Base-by-base conservation (phyloP, 2,888 invertebrate genomes). In the Hyposoter didymator region DNA sequence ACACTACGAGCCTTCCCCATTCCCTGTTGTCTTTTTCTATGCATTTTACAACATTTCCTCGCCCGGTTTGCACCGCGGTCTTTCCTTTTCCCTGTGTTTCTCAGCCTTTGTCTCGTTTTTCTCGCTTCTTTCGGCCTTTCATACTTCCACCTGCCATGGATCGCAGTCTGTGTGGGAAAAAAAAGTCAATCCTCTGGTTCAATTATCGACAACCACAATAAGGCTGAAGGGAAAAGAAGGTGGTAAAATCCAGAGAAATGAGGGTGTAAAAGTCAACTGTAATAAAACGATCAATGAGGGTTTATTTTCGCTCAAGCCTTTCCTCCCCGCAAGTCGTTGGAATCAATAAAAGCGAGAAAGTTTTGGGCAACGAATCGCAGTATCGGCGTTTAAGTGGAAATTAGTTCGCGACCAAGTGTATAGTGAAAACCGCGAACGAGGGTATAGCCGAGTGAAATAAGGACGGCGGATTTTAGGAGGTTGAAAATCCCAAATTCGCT, bases 311-410 rank as follows among this genome's bases (percentile, higher is more conserved):
- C 75, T 22, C 45, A 62, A n/a, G 59, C 22, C 17, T 75, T 64
- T 32, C 12, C 59, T 62, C 32, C 59, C 43, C 5, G n/a, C n/a
- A 19, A 28, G 52, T 81, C 55, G 62, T 66, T 66, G 69, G 59
- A 85, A 85, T 85, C 69, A 78, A 85, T 85, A 78, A 78, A 75
- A 69, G 47, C 78, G 66, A 19, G 35, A 85, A 62, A 55, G 55
- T 55, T 55, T 78, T 47, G 47, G 62, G 28, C 43, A 73, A 55
- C 49, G 73, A 67, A 45, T 75, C 22, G 7, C 43, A 35, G 45
- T 62, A 45, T 62, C 59, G 28, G 7, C 39, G 45, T 7, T 22
- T 17, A 17, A 49, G 17, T 49, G 43, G 49, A 66, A 47, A 35
- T 52, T 72, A 19, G 35, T 14, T 62, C 22, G 39, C 59, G 64